Percentiles rank a stretch among this genome's conserved stretches.
Conservation (phyloP, 2,113 vertebrate species). For the Lutjanus erythropterus region DNA sequence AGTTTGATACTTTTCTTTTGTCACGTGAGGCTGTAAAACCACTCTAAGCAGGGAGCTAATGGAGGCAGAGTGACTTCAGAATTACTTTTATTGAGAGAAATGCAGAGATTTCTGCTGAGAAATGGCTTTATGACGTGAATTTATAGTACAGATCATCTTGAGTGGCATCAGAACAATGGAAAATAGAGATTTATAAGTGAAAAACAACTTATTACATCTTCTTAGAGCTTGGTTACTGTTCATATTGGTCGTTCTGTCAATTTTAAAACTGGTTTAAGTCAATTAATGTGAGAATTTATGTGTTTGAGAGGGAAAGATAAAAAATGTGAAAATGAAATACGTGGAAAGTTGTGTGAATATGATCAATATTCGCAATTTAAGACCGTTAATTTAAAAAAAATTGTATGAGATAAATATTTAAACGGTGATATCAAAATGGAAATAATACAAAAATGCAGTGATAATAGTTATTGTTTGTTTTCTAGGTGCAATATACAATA, state of each 20-base stretch:
- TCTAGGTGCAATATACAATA: too few relatives aligned
- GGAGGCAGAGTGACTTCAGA: background rate
- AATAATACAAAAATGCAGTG: too few relatives aligned
- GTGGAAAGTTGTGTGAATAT: too few relatives aligned
- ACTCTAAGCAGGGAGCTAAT: background rate
- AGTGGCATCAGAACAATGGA: background rate
- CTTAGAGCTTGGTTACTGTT: background rate
- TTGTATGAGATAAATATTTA: too few relatives aligned
- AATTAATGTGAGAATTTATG: too few relatives aligned
- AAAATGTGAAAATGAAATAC: too few relatives aligned
- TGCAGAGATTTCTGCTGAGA: background rate
- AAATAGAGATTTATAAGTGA: background rate
- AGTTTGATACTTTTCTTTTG: constrained; percentile 36
- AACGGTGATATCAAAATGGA: too few relatives aligned
- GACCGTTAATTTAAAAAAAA: too few relatives aligned
- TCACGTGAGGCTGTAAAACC: background rate
- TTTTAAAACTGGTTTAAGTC: too few relatives aligned
- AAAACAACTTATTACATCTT: background rate
- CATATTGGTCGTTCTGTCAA: background rate
- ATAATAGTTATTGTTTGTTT: too few relatives aligned
- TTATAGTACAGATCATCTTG: accelerated
- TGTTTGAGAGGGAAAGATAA: too few relatives aligned
- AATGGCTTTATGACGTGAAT: background rate
- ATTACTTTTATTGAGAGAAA: background rate
- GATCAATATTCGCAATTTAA: too few relatives aligned